These are phyloP conservation scores for Megaceryle maxima DNA, from an alignment of 2,113 vertebrate species.

Conservation along the genomic window DNA sequence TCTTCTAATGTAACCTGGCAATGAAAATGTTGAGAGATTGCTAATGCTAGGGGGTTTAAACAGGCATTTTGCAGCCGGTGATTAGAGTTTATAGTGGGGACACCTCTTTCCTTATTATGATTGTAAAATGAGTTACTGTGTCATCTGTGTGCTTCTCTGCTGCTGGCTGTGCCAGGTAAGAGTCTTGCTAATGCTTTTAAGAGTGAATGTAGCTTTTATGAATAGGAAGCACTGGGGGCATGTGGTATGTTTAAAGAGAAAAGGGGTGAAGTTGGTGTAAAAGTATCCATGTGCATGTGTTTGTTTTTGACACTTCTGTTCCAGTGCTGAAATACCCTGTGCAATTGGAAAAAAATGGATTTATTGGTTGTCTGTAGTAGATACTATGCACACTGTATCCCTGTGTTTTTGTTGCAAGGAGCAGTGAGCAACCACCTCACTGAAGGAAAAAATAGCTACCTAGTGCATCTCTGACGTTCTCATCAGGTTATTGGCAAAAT, in stretches of 20 bases:
- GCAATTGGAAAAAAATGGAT: not conserved
- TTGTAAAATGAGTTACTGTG: not conserved
- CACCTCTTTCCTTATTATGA: fast-evolving
- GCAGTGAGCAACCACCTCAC: not conserved
- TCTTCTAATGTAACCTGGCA: not conserved
- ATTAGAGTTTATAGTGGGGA: not conserved
- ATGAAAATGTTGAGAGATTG: not conserved
- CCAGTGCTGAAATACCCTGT: not conserved
- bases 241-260: not conserved
- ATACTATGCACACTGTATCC: fast-evolving
- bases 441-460: not conserved
- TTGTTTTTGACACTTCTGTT: not conserved
- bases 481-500: not conserved
- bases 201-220: not conserved
- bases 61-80: not conserved
- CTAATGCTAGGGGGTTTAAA: not conserved
- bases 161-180: not conserved
- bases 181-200: not conserved
- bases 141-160: not conserved
- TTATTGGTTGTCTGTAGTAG: no score
- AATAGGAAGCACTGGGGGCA: not conserved
- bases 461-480: not conserved
- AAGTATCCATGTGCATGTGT: fast-evolving
- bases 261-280: not conserved
- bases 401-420: not conserved